These are phyloP conservation scores for Ctenodactylus gundi DNA, from an alignment of 2,113 vertebrate genomes.

Conservation along the genomic window DNA sequence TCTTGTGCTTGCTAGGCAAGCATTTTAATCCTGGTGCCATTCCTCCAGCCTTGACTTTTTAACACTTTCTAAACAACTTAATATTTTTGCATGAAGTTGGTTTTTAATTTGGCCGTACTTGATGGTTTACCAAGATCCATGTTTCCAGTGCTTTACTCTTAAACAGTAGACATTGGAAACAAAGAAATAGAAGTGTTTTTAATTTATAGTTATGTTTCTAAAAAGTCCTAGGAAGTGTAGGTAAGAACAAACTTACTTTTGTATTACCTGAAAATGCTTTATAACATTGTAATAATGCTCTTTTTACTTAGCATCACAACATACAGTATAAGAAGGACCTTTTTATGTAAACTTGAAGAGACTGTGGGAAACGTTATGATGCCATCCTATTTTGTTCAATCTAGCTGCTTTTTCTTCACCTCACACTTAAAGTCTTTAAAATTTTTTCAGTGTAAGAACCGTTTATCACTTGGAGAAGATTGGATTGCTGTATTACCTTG, in stretches of 20 bases:
- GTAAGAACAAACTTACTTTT: background rate
- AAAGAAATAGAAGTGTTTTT: background rate
- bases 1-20: too few relatives aligned
- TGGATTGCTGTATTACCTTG: background rate
- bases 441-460: too few relatives aligned
- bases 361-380: background rate
- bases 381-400: background rate
- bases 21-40: too few relatives aligned
- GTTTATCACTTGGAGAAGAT: background rate
- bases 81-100: background rate
- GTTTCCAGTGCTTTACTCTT: background rate
- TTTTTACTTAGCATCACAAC: background rate
- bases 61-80: background rate
- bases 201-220: background rate
- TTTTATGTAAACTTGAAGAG: background rate
- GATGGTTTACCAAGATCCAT: background rate
- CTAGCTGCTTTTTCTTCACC: background rate
- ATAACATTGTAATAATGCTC: background rate
- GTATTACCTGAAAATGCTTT: background rate
- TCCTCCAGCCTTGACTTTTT: too few relatives aligned
- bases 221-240: background rate
- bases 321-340: background rate
- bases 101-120: constrained; percentile 16
- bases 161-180: constrained; percentile 4
- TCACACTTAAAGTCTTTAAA: too few relatives aligned